Evolutionary conservation across 2,888 invertebrate species (phyloP), one percentile per base, ranked within the genome.

Genomic region (Buathra laborator): DNA sequence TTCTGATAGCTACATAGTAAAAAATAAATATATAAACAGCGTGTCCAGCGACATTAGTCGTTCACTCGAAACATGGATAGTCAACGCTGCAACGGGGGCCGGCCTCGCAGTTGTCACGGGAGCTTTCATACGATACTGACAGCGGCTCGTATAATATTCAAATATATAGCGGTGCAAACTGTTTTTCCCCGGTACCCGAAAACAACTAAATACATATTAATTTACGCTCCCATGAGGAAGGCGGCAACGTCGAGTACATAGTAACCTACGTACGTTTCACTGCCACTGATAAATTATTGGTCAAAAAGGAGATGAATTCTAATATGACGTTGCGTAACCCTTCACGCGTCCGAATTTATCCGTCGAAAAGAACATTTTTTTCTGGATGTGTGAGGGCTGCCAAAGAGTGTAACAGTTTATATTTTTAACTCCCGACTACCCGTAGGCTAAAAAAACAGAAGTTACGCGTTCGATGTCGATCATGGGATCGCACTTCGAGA

Each of bases 161-260:
- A 56, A 56, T 24, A 12, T 56, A 56, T 24, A 56, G 19, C 24
- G 3, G 24, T 56, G 56, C 56, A 10, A 56, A 24, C 24, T 24
- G 56, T 56, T 72, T 46, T 74, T 74, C 29, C 43, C 59, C 44
- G 62, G 64, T 37, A 32, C 32, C 32, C 37, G 51, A 64, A 66
- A 64, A 46, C 46, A 62, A 74, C 44, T 53, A 53, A 72, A 72
- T 74, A 74, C 59, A 74, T 74, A 74, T 62, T 74, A 59, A 48
- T 74, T 74, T 48, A 19, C 46, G 53, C 32, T 48, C 53, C 37
- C 70, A 51, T 48, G 48, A 44, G n/a, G 37, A 37, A 16, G 32
- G 66, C 6, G 66, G 24, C 9, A 16, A 10, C 7, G 10, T 37
- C 29, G 16, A 14, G 66, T 10, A n/a, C 6, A 43, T 66, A 14